Conservation (phyloP, 2,113 vertebrate species). For the Cairina moschata region DNA sequence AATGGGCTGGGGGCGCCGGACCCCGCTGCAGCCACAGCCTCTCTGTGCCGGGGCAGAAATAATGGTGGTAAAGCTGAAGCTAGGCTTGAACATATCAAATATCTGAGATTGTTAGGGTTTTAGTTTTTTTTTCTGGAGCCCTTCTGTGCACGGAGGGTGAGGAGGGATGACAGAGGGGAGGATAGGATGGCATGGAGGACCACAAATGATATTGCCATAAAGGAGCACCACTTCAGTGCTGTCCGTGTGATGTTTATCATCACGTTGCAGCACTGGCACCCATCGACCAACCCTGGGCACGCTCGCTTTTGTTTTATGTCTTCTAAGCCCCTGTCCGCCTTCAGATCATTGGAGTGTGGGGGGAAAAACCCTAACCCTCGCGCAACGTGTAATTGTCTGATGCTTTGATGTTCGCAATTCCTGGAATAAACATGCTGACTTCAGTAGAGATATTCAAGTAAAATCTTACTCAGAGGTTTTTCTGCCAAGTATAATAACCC, state of each 20-base stretch:
- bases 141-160: fast-evolving
- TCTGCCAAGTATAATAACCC: constrained; percentile 71
- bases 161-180: neutral
- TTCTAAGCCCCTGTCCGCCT: neutral
- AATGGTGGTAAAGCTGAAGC: fast-evolving
- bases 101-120: neutral
- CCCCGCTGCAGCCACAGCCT: fast-evolving
- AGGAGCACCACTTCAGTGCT: neutral
- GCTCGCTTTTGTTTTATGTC: neutral
- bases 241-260: neutral
- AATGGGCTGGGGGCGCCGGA: fast-evolving
- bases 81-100: fast-evolving
- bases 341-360: neutral
- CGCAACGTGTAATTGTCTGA: constrained; percentile 48
- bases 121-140: neutral
- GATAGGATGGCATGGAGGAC: neutral
- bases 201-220: fast-evolving
- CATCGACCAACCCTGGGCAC: fast-evolving
- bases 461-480: constrained; percentile 69
- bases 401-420: constrained; percentile 45
- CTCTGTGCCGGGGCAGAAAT: neutral
- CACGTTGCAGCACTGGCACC: fast-evolving
- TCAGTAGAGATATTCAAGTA: constrained; percentile 70
- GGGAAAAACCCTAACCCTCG: constrained; percentile 11
- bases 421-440: constrained; percentile 70